Evolutionary conservation across 2,113 vertebrate species (phyloP).

Genomic region (Pampusana beccarii): DNA sequence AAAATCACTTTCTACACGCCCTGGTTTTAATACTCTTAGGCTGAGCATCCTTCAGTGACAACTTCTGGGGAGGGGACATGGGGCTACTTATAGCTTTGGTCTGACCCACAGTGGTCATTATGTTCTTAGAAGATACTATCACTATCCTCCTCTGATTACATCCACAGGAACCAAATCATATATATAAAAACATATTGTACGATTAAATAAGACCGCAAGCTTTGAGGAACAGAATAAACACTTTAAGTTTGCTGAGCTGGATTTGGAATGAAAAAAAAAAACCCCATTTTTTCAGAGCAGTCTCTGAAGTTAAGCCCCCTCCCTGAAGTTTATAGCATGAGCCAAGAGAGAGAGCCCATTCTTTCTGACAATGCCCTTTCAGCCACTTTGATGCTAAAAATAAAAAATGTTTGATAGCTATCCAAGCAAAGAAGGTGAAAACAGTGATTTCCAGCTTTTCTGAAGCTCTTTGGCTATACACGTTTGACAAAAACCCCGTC

Average conservation of each 20-base stretch:
- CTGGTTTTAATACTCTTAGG: neutral
- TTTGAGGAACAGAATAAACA: neutral
- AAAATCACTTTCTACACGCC: neutral
- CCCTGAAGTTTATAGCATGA: constrained; percentile 28
- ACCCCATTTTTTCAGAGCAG: neutral
- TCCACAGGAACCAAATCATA: neutral
- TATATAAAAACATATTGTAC: neutral
- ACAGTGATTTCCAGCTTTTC: constrained; percentile 69
- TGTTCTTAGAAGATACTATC: neutral
- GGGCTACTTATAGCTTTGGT: neutral
- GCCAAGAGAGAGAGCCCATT: constrained; percentile 35
- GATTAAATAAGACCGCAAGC: neutral
- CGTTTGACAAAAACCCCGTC: constrained; percentile 4
- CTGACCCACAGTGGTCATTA: neutral
- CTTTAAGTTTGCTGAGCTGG: neutral
- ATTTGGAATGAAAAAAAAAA: neutral
- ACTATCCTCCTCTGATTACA: neutral
- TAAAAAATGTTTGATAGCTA: constrained; percentile 63
- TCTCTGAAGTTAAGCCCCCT: constrained; percentile 35
- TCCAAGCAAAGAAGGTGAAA: constrained; percentile 70
- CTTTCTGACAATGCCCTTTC: constrained; percentile 67
- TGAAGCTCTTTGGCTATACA: constrained; percentile 27
- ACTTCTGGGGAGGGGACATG: neutral
- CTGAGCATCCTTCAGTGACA: neutral
- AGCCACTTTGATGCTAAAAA: constrained; percentile 73